Conservation (phyloP, 2,888 invertebrate species). For the Dryocosmus kuriphilus region DNA sequence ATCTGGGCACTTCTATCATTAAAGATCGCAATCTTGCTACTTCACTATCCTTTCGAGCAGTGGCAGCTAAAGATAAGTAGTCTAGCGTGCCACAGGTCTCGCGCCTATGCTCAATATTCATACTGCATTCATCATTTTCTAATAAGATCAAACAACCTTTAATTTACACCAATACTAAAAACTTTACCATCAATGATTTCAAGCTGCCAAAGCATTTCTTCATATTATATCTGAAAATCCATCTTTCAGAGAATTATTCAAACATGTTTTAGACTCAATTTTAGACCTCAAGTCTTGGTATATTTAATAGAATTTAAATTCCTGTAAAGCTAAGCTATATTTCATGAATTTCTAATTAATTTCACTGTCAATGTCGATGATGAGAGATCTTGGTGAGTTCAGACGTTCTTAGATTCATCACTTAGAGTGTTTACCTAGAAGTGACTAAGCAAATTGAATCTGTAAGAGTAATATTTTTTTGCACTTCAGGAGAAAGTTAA, state of each 20-base stretch:
- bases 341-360: not conserved
- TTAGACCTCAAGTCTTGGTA: no score
- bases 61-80: constrained; percentile 32
- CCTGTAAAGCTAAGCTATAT: accelerated
- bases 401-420: not conserved
- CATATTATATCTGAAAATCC: no score
- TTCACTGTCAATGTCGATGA: not conserved
- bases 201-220: no score
- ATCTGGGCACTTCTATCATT: constrained; percentile 37
- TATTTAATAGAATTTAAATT: not conserved
- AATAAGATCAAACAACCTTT: constrained; percentile 43
- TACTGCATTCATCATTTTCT: constrained; percentile 47
- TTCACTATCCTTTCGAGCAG: constrained; percentile 39
- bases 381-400: not conserved
- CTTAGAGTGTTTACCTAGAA: constrained; percentile 14
- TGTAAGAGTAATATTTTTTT: constrained; percentile 13
- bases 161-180: not conserved
- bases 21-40: constrained; percentile 39
- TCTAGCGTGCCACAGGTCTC: constrained; percentile 10
- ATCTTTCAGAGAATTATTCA: no score
- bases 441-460: constrained; percentile 24
- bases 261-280: no score
- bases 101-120: constrained; percentile 28
- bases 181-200: no score
- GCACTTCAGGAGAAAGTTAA: constrained; percentile 11